These are phyloP conservation scores for Sphaeramia orbicularis DNA, from an alignment of 2,797 vertebrate genomes.

Conservation along the genomic window DNA sequence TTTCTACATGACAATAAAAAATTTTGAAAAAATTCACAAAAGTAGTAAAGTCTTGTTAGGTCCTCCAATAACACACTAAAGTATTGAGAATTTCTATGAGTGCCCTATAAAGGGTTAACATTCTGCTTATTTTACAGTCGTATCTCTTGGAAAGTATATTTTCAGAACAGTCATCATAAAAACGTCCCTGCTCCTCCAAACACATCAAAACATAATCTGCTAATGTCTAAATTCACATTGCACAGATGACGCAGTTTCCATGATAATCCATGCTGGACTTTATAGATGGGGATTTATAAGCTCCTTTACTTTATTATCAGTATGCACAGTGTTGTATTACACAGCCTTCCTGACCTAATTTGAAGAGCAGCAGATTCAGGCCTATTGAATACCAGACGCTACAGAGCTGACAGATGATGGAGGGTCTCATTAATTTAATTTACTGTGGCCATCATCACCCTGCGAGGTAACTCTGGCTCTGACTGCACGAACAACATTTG, in stretches of 20 bases:
- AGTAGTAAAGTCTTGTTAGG: no score
- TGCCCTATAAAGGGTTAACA: no score
- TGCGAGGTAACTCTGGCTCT: conserved; percentile 41
- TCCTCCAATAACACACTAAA: no score
- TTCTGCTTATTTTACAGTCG: neutral
- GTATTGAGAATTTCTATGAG: no score
- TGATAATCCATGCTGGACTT: conserved; percentile 8
- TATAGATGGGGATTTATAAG: neutral
- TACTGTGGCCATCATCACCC: conserved; percentile 54
- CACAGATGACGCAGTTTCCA: neutral
- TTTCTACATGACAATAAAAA: no score
- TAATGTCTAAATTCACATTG: neutral
- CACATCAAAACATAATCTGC: neutral
- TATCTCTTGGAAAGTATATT: conserved; percentile 9
- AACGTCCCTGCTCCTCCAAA: neutral
- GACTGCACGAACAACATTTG: conserved; percentile 36
- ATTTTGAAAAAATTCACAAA: no score
- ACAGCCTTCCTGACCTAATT: conserved; percentile 33
- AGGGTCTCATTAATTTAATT: conserved; percentile 71
- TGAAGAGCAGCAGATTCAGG: conserved; percentile 28
- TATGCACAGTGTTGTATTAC: neutral
- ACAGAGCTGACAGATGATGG: conserved; percentile 49
- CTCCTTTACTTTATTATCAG: conserved; percentile 8
- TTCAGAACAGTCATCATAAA: neutral
- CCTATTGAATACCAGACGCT: conserved; percentile 19